phyloP scores from a whole-genome alignment of 1,140 invertebrate genomes.

The Anagrus nilaparvatae region DNA sequence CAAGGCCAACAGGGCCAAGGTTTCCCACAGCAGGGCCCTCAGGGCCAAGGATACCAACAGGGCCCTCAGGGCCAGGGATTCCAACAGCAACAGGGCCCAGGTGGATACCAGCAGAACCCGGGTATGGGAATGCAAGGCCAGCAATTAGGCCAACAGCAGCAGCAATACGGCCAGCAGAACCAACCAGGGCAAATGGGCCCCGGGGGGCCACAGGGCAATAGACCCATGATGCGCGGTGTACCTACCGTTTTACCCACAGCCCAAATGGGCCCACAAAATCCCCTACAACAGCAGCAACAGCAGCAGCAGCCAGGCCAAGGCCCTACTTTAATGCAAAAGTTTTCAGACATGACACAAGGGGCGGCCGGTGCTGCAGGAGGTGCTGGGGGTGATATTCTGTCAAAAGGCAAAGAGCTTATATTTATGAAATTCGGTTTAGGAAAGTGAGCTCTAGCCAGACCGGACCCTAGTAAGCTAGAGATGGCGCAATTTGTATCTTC shows the following conservation, averaged over 20 bases:
- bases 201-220: no score
- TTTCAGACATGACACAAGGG: conserved; percentile 72
- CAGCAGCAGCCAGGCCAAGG: conserved; percentile 33
- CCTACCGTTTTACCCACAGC: conserved; percentile 52
- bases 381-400: conserved; percentile 71
- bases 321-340: conserved; percentile 71
- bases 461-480: conserved; percentile 1
- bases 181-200: conserved; percentile 1
- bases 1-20: conserved; percentile 22
- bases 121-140: conserved; percentile 21
- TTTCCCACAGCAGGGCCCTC: conserved; percentile 12
- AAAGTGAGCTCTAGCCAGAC: conserved; percentile 31
- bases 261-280: conserved; percentile 32
- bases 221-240: conserved; percentile 44
- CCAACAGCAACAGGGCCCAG: conserved; percentile 20
- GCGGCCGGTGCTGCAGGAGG: conserved; percentile 56
- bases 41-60: conserved; percentile 19
- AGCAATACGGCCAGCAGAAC: conserved; percentile 10
- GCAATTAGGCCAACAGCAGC: conserved; percentile 13
- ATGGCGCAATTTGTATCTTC: not conserved
- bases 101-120: conserved; percentile 1
- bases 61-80: conserved; percentile 24
- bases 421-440: conserved; percentile 85
- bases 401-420: conserved; percentile 82
- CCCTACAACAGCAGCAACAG: conserved; percentile 34